Base-by-base conservation (phyloP, 2,888 invertebrate genomes). In the Syritta pipiens region DNA sequence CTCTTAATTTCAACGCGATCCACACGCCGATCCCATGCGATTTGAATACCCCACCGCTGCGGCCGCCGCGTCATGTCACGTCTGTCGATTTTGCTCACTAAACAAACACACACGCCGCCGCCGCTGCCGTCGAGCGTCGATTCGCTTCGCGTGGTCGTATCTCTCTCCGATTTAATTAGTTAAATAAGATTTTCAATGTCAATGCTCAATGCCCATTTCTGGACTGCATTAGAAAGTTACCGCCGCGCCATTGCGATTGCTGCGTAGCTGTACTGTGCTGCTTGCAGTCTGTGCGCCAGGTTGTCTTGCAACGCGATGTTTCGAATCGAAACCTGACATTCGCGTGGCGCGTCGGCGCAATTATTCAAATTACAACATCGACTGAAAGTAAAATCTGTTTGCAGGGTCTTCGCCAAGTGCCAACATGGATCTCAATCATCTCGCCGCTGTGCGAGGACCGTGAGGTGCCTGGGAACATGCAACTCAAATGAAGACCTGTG, bases 151-250 rank as follows among this genome's bases (percentile, higher is more conserved):
- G 65, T 72, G 77, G 55, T 55, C 74, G 77, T 79, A 72, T 74
- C 67, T n/a, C n/a, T n/a, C n/a, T 62, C 67, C 74, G 51, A 74
- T 68, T 79, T 79, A 79, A 79, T 79, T 79, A 79, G 76, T 76
- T 71, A 62, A 75, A 77, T 77, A 63, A 67, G 81, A 76, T 76
- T 81, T 71, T 81, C 81, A 81, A 71, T 81, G 77, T 76, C 77
- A 81, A 60, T 77, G 76, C 67, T 81, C 77, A 76, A 65, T 76
- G 65, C 69, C 77, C 69, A 76, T 76, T 77, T 60, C 55, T 65
- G 69, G 76, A 76, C 59, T 71, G 71, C 40, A 69, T 55, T 72
- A 72, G 69, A 77, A 81, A 81, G 81, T 71, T 69, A 44, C 12
- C 37, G 40, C 19, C 19, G 17, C 22, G 20, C 20, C 5, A 44